Conservation (phyloP, 2,888 invertebrate genomes). For the Orchesellides sinensis region DNA sequence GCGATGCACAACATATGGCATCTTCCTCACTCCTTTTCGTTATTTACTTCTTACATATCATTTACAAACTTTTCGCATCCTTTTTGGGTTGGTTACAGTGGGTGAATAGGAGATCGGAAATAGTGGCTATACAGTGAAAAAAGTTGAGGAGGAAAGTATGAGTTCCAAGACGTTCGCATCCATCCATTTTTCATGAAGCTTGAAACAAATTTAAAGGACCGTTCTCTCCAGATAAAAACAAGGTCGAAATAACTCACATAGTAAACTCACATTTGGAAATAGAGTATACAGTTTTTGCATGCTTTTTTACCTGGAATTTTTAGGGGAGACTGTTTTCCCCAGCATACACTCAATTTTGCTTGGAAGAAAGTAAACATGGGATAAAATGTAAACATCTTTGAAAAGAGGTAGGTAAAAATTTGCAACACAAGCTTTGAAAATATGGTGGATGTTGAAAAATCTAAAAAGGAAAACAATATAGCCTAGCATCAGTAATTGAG, state of each 20-base stretch:
- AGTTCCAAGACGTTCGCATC: slow-evolving; percentile 31
- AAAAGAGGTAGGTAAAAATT: not conserved
- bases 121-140: not conserved
- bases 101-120: slow-evolving; percentile 35
- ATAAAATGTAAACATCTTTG: slow-evolving; percentile 7
- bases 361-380: slow-evolving; percentile 6
- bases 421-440: not conserved
- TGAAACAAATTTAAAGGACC: not conserved
- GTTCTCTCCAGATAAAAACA: not conserved
- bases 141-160: not conserved
- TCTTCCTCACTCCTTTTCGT: slow-evolving; percentile 9
- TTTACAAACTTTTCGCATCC: slow-evolving; percentile 30
- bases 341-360: not conserved
- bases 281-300: not conserved
- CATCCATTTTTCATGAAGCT: slow-evolving; percentile 57
- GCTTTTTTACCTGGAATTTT: not conserved
- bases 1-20: slow-evolving; percentile 30
- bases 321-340: too few relatives aligned
- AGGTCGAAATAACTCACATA: not conserved
- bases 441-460: too few relatives aligned
- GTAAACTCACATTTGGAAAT: not conserved
- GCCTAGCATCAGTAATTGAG: too few relatives aligned
- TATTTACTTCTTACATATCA: slow-evolving; percentile 13
- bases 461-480: too few relatives aligned
- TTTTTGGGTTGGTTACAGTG: slow-evolving; percentile 36